Conservation (phyloP, 1,140 invertebrate genomes). For the Popillia japonica region DNA sequence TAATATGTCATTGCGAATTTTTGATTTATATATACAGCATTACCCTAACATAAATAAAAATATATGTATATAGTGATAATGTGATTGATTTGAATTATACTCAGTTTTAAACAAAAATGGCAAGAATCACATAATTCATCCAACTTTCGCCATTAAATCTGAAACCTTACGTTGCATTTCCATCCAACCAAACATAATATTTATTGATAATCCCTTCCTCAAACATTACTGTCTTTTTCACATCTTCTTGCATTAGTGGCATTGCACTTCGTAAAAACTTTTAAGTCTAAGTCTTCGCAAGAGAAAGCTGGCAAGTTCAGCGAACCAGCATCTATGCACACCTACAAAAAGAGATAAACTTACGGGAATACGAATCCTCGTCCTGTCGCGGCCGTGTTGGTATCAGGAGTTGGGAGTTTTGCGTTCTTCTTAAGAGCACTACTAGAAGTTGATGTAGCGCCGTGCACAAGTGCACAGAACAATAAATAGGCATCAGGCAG, state of each 20-base stretch:
- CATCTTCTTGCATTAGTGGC: background rate
- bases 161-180: too few relatives aligned
- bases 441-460: background rate
- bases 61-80: too few relatives aligned
- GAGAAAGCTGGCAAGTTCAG: background rate
- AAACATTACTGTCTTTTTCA: background rate
- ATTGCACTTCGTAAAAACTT: background rate
- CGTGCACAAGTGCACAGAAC: conserved; percentile 20
- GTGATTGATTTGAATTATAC: too few relatives aligned
- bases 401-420: too few relatives aligned
- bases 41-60: too few relatives aligned
- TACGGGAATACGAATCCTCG: background rate
- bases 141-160: too few relatives aligned
- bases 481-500: conserved; percentile 21
- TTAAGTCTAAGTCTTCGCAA: background rate
- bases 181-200: too few relatives aligned
- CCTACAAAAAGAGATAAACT: background rate
- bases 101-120: too few relatives aligned
- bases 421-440: background rate
- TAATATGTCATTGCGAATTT: too few relatives aligned
- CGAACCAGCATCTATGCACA: background rate
- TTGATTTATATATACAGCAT: too few relatives aligned
- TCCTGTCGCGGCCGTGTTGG: background rate
- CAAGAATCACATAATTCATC: too few relatives aligned
- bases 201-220: background rate